phyloP scores from a whole-genome alignment of 1,140 invertebrate genomes.

The Ips typographus region DNA sequence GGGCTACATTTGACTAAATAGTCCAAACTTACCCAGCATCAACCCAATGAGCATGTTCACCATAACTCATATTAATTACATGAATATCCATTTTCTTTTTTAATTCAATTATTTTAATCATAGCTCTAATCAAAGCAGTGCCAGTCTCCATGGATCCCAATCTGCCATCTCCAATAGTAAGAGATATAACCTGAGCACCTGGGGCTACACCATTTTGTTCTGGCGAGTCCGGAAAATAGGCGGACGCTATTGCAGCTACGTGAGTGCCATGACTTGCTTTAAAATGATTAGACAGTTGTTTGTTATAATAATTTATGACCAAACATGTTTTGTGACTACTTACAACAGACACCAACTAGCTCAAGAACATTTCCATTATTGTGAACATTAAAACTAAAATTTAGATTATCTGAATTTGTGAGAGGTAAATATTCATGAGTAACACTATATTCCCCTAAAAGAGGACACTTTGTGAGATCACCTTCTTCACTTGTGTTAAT shows the following conservation, averaged over 20 bases:
- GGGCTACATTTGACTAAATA: background rate
- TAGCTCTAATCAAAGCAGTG: constrained; percentile 85
- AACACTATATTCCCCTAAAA: constrained; percentile 82
- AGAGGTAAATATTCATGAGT: constrained; percentile 80
- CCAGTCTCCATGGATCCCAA: constrained; percentile 96
- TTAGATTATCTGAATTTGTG: constrained; percentile 78
- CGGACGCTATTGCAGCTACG: constrained; percentile 93
- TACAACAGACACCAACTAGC: constrained; percentile 91
- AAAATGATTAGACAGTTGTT: constrained; percentile 38
- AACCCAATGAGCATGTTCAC: constrained; percentile 89
- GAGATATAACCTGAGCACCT: constrained; percentile 92
- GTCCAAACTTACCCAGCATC: constrained; percentile 73
- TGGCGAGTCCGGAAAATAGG: constrained; percentile 85
- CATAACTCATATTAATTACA: constrained; percentile 98
- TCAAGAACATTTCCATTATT: constrained; percentile 90
- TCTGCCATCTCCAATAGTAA: constrained; percentile 87
- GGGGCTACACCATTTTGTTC: constrained; percentile 94
- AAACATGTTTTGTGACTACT: constrained; percentile 52
- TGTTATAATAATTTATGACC: background rate
- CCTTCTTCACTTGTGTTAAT: constrained; percentile 86
- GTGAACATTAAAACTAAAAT: constrained; percentile 90
- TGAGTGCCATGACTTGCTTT: constrained; percentile 94
- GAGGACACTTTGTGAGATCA: constrained; percentile 70
- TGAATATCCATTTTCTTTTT: constrained; percentile 66
- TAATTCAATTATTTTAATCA: constrained; percentile 82